phyloP scores from a whole-genome alignment of 2,113 vertebrate genomes.

The Thamnophis sirtalis region DNA sequence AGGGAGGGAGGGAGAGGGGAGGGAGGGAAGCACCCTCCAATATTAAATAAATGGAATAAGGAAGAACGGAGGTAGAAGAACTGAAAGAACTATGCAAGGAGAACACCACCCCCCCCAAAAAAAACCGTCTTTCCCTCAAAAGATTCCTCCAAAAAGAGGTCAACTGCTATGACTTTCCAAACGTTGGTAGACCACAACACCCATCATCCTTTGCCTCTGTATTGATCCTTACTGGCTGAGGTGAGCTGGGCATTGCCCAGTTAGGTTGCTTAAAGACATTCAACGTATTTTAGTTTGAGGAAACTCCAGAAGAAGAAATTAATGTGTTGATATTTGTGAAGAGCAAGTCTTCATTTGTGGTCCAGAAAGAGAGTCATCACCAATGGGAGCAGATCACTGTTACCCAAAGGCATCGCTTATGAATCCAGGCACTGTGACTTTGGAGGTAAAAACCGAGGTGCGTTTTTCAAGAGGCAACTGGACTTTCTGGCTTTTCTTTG shows the following conservation, averaged over 20 bases:
- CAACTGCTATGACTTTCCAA: background rate
- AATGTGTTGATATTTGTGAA: background rate
- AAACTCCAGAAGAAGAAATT: background rate
- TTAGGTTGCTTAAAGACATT: background rate
- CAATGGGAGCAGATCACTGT: background rate
- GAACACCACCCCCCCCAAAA: background rate
- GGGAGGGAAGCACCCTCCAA: slow-evolving; percentile 41
- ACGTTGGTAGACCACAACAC: background rate
- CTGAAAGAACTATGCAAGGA: slow-evolving; percentile 1
- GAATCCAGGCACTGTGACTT: background rate
- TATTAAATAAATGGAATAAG: slow-evolving; percentile 33
- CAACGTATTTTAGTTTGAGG: background rate
- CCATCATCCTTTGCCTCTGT: background rate
- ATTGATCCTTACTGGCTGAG: background rate
- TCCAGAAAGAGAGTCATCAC: background rate
- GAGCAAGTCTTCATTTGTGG: no score
- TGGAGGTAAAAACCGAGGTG: background rate
- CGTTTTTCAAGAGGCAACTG: no score
- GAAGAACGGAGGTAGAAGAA: slow-evolving; percentile 27
- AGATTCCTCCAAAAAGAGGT: background rate
- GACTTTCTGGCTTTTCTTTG: no score
- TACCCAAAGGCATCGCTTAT: background rate
- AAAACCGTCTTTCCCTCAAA: background rate
- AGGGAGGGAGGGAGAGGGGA: background rate
- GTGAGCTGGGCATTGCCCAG: background rate